Conservation (phyloP, 2,797 vertebrate genomes). For the Chelonia mydas region DNA sequence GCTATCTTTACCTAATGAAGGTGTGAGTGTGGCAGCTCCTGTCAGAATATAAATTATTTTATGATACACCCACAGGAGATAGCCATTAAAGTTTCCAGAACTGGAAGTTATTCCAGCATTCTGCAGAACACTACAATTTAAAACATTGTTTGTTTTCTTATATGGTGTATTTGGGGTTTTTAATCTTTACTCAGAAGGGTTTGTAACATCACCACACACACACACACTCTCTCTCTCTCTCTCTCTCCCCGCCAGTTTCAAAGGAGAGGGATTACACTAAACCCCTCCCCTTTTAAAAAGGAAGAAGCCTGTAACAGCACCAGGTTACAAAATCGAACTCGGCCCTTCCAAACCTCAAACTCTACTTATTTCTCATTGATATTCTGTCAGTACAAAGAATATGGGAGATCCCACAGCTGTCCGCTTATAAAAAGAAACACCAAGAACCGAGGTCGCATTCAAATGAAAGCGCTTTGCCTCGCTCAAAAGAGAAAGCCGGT, state of each 20-base stretch:
- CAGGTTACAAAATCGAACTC: background rate
- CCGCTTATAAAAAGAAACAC: constrained; percentile 19
- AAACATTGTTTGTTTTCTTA: background rate
- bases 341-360: background rate
- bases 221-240: background rate
- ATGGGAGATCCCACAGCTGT: constrained; percentile 25
- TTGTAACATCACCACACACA: background rate
- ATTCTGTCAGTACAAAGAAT: background rate
- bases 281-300: background rate
- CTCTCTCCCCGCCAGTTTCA: background rate
- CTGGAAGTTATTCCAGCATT: constrained; percentile 14
- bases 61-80: background rate
- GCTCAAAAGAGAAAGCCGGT: constrained; percentile 33
- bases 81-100: background rate
- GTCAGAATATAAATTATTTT: background rate
- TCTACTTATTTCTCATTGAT: background rate
- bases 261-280: background rate
- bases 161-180: background rate
- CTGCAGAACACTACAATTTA: background rate
- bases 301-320: background rate
- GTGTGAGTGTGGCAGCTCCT: background rate
- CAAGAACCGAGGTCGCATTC: background rate
- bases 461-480: constrained; percentile 10
- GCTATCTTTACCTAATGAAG: background rate
- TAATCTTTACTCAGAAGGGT: background rate